Percentiles rank a stretch among this genome's conserved stretches.
These are phyloP conservation scores for Sitobion miscanthi DNA, from an alignment of 1,140 invertebrate genomes.

Conservation along the genomic window DNA sequence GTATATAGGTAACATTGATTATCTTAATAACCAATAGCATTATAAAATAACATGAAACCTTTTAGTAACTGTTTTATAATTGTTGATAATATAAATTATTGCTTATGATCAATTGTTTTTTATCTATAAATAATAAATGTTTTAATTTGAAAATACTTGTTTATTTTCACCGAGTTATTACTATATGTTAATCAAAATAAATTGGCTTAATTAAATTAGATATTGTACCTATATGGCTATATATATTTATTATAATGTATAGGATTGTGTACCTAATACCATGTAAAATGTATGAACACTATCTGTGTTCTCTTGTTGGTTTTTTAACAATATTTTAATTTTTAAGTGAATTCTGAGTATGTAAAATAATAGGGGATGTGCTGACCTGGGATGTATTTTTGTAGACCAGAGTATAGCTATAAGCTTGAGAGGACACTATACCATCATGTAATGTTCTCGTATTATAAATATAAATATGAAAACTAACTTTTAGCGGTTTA, in stretches of 20 bases:
- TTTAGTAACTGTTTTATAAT: too few species aligned
- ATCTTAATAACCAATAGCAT: background rate
- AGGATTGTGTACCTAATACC: background rate
- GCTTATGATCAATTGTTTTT: too few species aligned
- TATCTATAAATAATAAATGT: background rate
- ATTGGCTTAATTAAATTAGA: too few species aligned
- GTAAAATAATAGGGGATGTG: too few species aligned
- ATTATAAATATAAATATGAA: background rate
- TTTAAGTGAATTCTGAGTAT: too few species aligned
- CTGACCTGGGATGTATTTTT: too few species aligned
- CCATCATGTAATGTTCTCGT: background rate
- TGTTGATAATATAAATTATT: too few species aligned
- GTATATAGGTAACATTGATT: background rate
- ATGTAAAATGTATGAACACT: too few species aligned
- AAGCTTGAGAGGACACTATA: background rate
- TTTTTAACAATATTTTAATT: too few species aligned
- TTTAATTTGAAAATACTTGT: background rate
- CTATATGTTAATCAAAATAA: background rate
- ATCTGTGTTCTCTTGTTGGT: too few species aligned
- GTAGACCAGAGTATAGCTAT: background rate
- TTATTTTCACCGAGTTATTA: background rate
- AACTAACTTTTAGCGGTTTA: background rate
- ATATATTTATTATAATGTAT: background rate
- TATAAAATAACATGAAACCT: too few species aligned
- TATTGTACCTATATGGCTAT: background rate